Evolutionary conservation across 2,888 invertebrate species (phyloP).

Genomic region (Lissocephala sabroskyi): DNA sequence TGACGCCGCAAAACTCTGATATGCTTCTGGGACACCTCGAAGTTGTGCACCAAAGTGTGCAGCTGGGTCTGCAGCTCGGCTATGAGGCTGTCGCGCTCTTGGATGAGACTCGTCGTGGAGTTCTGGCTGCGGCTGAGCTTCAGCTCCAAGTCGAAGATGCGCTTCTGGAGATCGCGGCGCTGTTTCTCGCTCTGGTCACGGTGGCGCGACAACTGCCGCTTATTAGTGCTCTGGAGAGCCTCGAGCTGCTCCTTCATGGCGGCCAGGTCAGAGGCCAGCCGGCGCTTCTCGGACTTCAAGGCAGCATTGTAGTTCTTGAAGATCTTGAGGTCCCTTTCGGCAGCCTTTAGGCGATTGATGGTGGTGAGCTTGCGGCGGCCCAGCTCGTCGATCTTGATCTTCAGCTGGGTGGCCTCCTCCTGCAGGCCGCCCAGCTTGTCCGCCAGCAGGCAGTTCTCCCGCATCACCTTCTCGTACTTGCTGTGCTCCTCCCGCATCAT

Average conservation of each 20-base stretch:
- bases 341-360: slow-evolving; percentile 54
- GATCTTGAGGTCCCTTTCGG: slow-evolving; percentile 66
- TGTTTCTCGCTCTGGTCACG: slow-evolving; percentile 69
- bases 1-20: slow-evolving; percentile 68
- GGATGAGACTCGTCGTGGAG: slow-evolving; percentile 62
- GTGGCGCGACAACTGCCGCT: slow-evolving; percentile 63
- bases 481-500: slow-evolving; percentile 62
- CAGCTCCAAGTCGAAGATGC: slow-evolving; percentile 68
- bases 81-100: slow-evolving; percentile 70
- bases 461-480: slow-evolving; percentile 58
- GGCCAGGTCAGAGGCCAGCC: slow-evolving; percentile 54
- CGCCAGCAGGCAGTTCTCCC: slow-evolving; percentile 60
- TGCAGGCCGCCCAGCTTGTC: slow-evolving; percentile 55
- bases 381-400: slow-evolving; percentile 65
- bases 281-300: slow-evolving; percentile 63
- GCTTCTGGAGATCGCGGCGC: slow-evolving; percentile 65
- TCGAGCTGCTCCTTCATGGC: slow-evolving; percentile 58
- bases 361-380: slow-evolving; percentile 54
- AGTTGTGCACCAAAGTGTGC: slow-evolving; percentile 67
- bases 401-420: slow-evolving; percentile 48
- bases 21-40: slow-evolving; percentile 71
- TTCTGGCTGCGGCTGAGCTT: slow-evolving; percentile 69
- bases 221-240: slow-evolving; percentile 51
- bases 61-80: slow-evolving; percentile 68
- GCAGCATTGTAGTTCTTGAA: slow-evolving; percentile 66